phyloP scores from a whole-genome alignment of 2,888 invertebrate species.

The Theretra japonica region DNA sequence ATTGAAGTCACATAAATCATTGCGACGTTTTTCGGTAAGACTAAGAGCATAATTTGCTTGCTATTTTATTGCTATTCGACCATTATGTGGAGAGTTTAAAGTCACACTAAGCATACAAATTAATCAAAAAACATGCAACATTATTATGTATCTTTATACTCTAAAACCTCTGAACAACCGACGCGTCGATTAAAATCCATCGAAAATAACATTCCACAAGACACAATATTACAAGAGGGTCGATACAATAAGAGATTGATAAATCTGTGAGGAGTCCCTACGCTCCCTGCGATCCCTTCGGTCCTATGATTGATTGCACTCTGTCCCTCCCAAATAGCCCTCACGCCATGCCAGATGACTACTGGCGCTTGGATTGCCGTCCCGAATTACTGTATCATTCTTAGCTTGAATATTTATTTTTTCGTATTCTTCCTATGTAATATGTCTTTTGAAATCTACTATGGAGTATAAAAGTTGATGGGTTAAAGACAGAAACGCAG shows the following conservation, averaged over 20 bases:
- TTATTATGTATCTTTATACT: too few species aligned
- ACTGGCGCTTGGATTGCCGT: not conserved
- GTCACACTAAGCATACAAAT: too few species aligned
- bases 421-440: not conserved
- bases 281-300: not conserved
- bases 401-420: not conserved
- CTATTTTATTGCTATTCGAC: too few species aligned
- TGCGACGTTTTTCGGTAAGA: too few species aligned
- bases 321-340: conserved; percentile 15
- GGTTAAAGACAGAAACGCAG: too few species aligned
- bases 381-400: not conserved
- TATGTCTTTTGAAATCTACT: not conserved
- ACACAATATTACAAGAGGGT: not conserved
- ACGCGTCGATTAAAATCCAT: not conserved
- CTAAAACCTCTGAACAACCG: too few species aligned
- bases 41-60: too few species aligned
- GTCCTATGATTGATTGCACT: conserved; percentile 13
- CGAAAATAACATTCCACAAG: not conserved
- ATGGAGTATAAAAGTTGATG: too few species aligned
- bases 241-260: conserved; percentile 24
- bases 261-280: conserved; percentile 17
- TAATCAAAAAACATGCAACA: too few species aligned
- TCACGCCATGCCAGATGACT: not conserved
- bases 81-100: too few species aligned
- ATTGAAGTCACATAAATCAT: too few species aligned